Base-by-base conservation (phyloP, 2,113 vertebrate genomes). In the Grallaria varia region DNA sequence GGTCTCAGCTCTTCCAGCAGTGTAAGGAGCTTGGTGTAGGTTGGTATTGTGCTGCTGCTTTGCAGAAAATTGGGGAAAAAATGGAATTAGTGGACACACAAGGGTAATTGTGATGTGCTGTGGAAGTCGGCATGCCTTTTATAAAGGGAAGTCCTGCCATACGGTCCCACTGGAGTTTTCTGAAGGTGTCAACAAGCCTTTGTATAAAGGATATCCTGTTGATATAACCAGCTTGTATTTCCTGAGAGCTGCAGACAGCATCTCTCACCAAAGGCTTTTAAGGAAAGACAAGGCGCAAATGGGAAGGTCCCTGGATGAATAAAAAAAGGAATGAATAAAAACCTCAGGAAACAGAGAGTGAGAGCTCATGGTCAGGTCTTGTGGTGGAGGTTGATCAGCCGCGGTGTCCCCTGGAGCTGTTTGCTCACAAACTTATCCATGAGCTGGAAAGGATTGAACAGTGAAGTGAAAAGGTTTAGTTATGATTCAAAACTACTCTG, bases 171-270 rank as follows among this genome's bases (percentile, higher is more conserved):
- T 74, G 86, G 94, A 91, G 76, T 40, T 81, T 84, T 90, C 93
- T 87, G 83, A 72, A 95, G 93, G 96, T 97, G 96, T 96, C 96
- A 97, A 96, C 73, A 81, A 95, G 89, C 76, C 83, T 93, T 89
- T 90, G 93, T 89, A 95, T 96, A 84, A 92, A 97, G 96, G 96
- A 97, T 91, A 95, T 97, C 96, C 96, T 97, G 96, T 95, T 97
- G 95, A 97, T 89, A 95, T 60, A 96, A 93, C 92, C 76, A 84
- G 69, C 39, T 68, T 95, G 91, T 90, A 96, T 75, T 95, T 96
- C 96, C 95, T 92, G 89, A 87, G 69, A 67, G 47, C 95, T 89
- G 87, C 86, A 89, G 89, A 93, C 83, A 89, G 69, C 69, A 78
- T 92, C 91, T 87, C 89, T 95, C 95, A 90, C 39, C 84, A 95